Percentiles rank a stretch among this genome's conserved stretches.
Evolutionary conservation across 2,113 vertebrate genomes (phyloP).

Genomic region (Solea solea): DNA sequence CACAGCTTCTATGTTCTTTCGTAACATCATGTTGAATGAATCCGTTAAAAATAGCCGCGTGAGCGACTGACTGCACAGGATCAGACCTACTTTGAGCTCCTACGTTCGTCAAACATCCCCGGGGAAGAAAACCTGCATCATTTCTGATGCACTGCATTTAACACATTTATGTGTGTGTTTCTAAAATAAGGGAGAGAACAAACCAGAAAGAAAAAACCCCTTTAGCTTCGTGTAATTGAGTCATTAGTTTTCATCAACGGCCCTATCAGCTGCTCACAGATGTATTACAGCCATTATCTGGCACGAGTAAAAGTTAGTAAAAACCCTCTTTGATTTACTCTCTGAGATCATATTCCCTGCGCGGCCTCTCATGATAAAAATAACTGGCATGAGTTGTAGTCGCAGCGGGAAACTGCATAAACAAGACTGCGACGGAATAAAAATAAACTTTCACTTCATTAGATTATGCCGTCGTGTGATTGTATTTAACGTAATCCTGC

Average conservation of each 20-base stretch:
- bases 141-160: neutral
- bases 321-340: constrained; percentile 38
- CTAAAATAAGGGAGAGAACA: neutral
- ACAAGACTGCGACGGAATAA: neutral
- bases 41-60: neutral
- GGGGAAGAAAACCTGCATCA: neutral
- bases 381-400: too few relatives aligned
- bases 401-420: too few relatives aligned
- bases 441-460: neutral
- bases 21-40: too few relatives aligned
- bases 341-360: neutral
- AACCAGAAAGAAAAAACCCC: neutral
- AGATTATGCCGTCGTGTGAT: constrained; percentile 8
- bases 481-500: neutral
- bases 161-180: neutral
- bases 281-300: constrained; percentile 31
- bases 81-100: neutral
- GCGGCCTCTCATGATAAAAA: constrained; percentile 6
- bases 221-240: constrained; percentile 36
- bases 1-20: too few relatives aligned
- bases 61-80: too few relatives aligned
- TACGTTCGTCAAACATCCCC: neutral
- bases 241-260: constrained; percentile 56
- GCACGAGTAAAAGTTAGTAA: constrained; percentile 23
- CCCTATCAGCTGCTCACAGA: constrained; percentile 22